Conservation (phyloP, 2,888 invertebrate genomes). For the Acrobasis repandana region DNA sequence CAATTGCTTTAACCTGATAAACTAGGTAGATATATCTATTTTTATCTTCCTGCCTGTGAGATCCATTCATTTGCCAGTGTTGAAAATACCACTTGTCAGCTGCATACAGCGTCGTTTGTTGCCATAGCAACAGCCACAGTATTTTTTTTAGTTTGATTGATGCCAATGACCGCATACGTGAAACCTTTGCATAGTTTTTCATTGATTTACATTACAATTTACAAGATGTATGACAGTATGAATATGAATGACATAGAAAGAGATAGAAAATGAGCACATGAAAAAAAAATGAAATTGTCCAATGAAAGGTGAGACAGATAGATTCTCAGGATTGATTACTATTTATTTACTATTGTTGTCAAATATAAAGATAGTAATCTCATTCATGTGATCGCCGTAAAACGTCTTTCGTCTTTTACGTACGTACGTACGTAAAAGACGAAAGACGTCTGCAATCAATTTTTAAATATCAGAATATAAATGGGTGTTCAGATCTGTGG, state of each 20-base stretch:
- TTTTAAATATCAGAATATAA: no score
- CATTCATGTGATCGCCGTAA: no score
- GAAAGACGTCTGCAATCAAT: no score
- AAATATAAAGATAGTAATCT: no score
- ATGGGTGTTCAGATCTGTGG: no score
- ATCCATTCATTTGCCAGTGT: background rate
- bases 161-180: background rate
- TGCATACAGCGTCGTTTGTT: background rate
- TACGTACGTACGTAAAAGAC: no score
- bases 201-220: background rate
- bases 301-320: background rate
- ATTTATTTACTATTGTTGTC: no score
- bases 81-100: conserved; percentile 2
- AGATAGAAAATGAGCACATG: background rate
- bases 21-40: background rate
- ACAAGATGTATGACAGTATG: background rate
- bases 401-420: no score
- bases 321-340: background rate
- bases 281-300: background rate
- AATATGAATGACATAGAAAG: background rate
- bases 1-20: background rate
- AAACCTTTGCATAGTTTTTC: background rate
- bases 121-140: background rate
- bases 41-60: background rate
- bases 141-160: background rate